Evolutionary conservation across 30 jellyfish, hydroid and myxozoan species (phyloP).

Genomic region (Pseudorhiza aurosa): DNA sequence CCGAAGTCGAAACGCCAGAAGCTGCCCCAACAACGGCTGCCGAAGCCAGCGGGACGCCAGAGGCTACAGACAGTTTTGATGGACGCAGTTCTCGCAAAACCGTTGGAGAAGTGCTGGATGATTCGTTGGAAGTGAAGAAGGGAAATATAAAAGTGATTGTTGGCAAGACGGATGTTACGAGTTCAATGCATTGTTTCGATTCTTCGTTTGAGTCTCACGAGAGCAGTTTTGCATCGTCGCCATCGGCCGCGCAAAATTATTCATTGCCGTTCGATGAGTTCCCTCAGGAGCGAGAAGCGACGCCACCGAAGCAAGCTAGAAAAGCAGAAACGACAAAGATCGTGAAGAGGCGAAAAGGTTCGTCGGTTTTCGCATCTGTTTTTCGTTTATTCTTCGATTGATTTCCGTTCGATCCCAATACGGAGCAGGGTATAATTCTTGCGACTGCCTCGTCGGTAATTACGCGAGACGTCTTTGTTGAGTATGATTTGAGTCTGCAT

Average conservation of each 20-base stretch:
- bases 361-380: no score
- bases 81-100: neutral
- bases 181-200: slow-evolving; percentile 17
- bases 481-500: no score
- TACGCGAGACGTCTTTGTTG: no score
- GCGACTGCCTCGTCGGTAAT: no score
- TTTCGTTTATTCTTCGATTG: no score
- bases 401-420: no score
- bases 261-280: slow-evolving; percentile 4
- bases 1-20: slow-evolving; percentile 1
- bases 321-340: slow-evolving; percentile 11
- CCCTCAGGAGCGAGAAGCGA: slow-evolving; percentile 25
- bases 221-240: slow-evolving; percentile 24
- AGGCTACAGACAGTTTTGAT: no score
- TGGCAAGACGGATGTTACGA: slow-evolving; percentile 29
- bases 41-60: no score
- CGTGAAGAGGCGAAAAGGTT: neutral
- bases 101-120: slow-evolving; percentile 22
- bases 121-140: neutral
- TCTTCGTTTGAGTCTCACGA: slow-evolving; percentile 59
- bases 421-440: no score
- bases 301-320: slow-evolving; percentile 65
- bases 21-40: no score
- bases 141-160: slow-evolving; percentile 36
- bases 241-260: slow-evolving; percentile 1